Conservation (phyloP, 2,113 vertebrate genomes). For the Jacana jacana region DNA sequence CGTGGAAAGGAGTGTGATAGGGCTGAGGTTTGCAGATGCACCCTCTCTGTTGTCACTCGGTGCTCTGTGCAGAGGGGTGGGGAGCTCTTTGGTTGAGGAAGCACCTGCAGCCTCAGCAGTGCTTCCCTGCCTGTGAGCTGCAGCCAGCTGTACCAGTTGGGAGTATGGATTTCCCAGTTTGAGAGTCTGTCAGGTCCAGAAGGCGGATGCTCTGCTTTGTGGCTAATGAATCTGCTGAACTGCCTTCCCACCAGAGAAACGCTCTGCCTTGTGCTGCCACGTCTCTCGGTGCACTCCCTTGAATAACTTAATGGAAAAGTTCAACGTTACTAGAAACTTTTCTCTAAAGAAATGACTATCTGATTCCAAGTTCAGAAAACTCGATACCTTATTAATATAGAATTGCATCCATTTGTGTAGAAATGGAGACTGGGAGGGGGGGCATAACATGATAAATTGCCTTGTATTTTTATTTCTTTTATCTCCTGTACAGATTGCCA, state of each 20-base stretch:
- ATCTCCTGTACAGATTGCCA: neutral
- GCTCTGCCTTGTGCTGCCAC: neutral
- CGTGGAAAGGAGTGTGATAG: neutral
- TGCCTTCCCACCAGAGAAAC: neutral
- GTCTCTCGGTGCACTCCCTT: neutral
- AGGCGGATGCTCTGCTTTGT: neutral
- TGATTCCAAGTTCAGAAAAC: neutral
- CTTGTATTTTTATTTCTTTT: neutral
- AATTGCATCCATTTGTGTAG: neutral
- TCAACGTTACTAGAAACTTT: neutral
- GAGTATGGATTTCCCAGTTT: neutral
- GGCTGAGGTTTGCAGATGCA: neutral
- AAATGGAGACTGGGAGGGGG: neutral
- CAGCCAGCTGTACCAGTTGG: neutral
- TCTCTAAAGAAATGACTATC: neutral
- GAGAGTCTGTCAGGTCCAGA: neutral
- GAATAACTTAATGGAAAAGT: neutral
- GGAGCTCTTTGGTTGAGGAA: neutral
- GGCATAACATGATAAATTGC: neutral
- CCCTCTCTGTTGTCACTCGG: neutral
- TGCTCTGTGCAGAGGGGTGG: neutral
- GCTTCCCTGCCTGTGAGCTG: neutral
- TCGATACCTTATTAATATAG: neutral
- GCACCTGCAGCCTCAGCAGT: neutral
- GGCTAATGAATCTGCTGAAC: neutral